Evolutionary conservation across 2,888 invertebrate genomes (phyloP), one percentile per base, ranked within the genome.

Genomic region (Neelides folsomi): DNA sequence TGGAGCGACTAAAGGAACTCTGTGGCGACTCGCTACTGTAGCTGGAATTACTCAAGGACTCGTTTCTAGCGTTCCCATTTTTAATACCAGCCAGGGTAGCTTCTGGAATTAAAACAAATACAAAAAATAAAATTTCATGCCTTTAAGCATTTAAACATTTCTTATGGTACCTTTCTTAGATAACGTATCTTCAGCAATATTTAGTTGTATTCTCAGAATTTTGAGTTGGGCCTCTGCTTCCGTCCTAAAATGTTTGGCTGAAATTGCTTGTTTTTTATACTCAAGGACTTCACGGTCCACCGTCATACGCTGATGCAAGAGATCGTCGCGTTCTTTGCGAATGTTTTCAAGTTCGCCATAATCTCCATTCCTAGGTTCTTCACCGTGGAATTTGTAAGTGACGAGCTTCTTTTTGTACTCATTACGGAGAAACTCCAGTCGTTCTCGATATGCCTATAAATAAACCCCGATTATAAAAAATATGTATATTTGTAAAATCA

Each of bases 341-440:
- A 49, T 8, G 2, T 9, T 13, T 34, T 49, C 49, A 16, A 49
- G 15, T n/a, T 49, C 49, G n/a, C 20, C 18, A 12, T 12, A 10
- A n/a, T n/a, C 20, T 16, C 39, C 39, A 42, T 43, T 36, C 6
- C 49, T 20, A 5, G 27, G 27, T 7, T 27, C 27, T 27, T 27
- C 27, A 5, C 27, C 27, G 3, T 27, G 27, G 27, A 27, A 27
- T 27, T 27, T 27, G 36, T 42, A 49, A 15, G n/a, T 13, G 2
- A 35, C 16, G 8, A 49, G 42, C 18, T 49, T 49, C 15, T 35
- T 10, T 13, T 42, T 49, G 49, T 49, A 49, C 40, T 49, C 49
- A 16, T 13, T 41, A 15, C 27, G 19, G 15, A 49, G 13, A 4
- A 35, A 34, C 8, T 49, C 34, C 9, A 49, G 12, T 16, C 42